These are phyloP conservation scores for Tachuris rubrigastra DNA, from an alignment of 2,113 vertebrate genomes.

Conservation along the genomic window DNA sequence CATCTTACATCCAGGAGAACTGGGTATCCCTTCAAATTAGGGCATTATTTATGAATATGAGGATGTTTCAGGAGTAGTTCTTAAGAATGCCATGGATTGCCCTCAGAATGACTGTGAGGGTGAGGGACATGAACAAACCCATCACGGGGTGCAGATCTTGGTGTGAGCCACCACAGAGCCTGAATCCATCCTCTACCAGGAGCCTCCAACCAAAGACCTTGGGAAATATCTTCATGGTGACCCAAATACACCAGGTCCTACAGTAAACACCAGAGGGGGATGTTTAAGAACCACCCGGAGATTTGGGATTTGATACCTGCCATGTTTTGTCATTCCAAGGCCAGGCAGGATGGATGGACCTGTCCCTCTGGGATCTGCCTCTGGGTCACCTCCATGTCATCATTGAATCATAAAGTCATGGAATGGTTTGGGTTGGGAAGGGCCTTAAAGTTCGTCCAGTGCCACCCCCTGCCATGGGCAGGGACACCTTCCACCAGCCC, in stretches of 20 bases:
- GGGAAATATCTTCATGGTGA: rapidly evolving
- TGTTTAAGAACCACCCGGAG: not conserved
- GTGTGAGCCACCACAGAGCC: not conserved
- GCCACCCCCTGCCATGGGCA: not conserved
- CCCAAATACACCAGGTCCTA: not conserved
- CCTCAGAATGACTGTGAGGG: not conserved
- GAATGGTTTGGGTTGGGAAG: too few species aligned
- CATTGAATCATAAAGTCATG: not conserved
- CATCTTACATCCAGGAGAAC: conserved; percentile 27
- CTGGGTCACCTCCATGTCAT: not conserved
- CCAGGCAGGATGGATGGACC: not conserved
- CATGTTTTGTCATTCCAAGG: not conserved
- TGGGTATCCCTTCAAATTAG: conserved; percentile 26
- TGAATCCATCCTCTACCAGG: not conserved
- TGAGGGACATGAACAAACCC: not conserved
- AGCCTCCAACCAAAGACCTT: not conserved
- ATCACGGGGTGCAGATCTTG: not conserved
- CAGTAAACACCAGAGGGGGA: rapidly evolving
- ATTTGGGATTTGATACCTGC: not conserved
- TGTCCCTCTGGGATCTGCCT: not conserved
- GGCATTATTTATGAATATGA: conserved; percentile 35
- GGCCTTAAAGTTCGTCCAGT: not conserved
- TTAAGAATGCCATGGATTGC: not conserved
- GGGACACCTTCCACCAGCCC: not conserved
- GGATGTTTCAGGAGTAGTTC: not conserved